Evolutionary conservation across 2,113 vertebrate species (phyloP).

Genomic region (Hepsetus odoe): DNA sequence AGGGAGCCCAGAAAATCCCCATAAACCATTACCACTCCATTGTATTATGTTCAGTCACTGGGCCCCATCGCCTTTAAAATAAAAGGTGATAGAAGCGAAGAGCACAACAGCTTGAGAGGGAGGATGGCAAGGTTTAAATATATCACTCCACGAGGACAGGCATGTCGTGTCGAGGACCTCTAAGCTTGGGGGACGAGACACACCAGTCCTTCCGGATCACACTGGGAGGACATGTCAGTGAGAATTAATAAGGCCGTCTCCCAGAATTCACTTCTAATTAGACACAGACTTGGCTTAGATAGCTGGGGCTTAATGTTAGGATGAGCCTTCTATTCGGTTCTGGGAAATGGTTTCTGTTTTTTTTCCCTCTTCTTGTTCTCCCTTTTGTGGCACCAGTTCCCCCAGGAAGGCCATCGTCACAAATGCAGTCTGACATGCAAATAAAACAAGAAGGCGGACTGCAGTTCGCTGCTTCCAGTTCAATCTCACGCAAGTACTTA

Average conservation of each 20-base stretch:
- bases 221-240: conserved; percentile 41
- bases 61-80: conserved; percentile 44
- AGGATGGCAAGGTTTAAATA: conserved; percentile 42
- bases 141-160: conserved; percentile 30
- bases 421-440: conserved; percentile 50
- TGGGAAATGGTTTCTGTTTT: background rate
- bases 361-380: background rate
- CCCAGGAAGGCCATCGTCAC: conserved; percentile 27
- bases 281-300: conserved; percentile 27
- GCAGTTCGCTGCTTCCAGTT: conserved; percentile 8
- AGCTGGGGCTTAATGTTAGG: conserved; percentile 39
- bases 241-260: conserved; percentile 53
- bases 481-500: conserved; percentile 24
- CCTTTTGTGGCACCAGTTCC: conserved; percentile 2
- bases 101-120: conserved; percentile 30
- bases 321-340: conserved; percentile 28
- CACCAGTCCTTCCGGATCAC: conserved; percentile 37
- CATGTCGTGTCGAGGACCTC: conserved; percentile 7
- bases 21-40: conserved; percentile 54
- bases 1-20: conserved; percentile 47
- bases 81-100: conserved; percentile 49
- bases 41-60: conserved; percentile 47
- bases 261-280: conserved; percentile 56
- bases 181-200: background rate
- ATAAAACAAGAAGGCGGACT: conserved; percentile 38